These are phyloP conservation scores for Scartelaos histophorus DNA, from an alignment of 2,113 vertebrate species.

Conservation along the genomic window DNA sequence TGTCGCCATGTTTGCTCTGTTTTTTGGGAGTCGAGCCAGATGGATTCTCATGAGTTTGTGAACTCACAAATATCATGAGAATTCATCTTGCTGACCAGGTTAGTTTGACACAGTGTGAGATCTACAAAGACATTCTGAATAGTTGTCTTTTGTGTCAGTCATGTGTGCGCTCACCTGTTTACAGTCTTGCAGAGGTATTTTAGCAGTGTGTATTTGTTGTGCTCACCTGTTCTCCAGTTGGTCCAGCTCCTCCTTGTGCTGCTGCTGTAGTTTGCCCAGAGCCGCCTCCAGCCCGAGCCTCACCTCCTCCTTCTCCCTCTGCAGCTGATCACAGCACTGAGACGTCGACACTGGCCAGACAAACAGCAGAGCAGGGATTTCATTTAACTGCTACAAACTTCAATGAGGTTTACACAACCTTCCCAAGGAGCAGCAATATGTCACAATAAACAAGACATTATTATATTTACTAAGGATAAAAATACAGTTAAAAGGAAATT, in stretches of 20 bases:
- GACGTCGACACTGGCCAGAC: conserved; percentile 74
- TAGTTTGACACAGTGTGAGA: no score
- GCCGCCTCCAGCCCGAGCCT: conserved; percentile 79
- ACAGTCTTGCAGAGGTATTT: background rate
- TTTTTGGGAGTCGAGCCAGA: no score
- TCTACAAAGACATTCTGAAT: background rate
- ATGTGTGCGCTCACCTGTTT: background rate
- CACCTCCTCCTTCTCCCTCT: conserved; percentile 86
- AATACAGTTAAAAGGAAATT: no score
- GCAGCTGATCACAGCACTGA: conserved; percentile 82
- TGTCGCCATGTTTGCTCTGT: no score
- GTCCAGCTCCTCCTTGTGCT: conserved; percentile 83
- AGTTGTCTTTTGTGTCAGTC: background rate
- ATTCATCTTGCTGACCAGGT: no score
- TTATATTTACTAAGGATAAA: no score
- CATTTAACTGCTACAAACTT: background rate
- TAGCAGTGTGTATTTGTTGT: no score
- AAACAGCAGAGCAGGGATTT: background rate
- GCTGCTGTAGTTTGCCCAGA: conserved; percentile 82
- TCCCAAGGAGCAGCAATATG: no score
- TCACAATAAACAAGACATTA: no score
- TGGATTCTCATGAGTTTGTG: no score
- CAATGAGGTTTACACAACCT: background rate
- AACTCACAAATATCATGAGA: no score
- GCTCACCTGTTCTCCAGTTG: conserved; percentile 83